A percentile compares a stretch with the other conserved stretches of the same genome.
Evolutionary conservation across 1,140 invertebrate species (phyloP).

Genomic region (Pseudomyrmex concolor): DNA sequence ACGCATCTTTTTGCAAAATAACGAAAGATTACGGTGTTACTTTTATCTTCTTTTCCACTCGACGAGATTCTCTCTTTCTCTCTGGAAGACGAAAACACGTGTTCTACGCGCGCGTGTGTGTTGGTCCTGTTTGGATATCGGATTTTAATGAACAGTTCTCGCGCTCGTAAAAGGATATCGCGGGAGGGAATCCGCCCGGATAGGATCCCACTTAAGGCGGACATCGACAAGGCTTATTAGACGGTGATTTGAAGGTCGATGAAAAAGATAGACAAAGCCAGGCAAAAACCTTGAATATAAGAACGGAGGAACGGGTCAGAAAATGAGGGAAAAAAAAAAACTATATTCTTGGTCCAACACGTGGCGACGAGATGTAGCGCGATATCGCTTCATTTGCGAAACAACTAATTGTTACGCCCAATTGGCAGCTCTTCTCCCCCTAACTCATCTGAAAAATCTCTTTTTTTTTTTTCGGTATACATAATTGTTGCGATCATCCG

Average conservation of each 20-base stretch:
- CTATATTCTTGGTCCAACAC: not conserved
- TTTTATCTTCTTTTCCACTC: not conserved
- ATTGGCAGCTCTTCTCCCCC: not conserved
- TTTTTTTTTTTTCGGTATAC: not conserved
- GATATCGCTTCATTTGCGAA: constrained; percentile 7
- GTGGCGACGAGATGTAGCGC: not conserved
- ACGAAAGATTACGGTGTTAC: constrained; percentile 21
- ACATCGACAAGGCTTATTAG: constrained; percentile 5
- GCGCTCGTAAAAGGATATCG: not conserved
- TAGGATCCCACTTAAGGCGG: not conserved
- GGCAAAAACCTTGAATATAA: constrained; percentile 2
- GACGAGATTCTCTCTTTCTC: not conserved
- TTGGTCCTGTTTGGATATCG: constrained; percentile 6
- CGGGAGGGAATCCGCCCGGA: not conserved
- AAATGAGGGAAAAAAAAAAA: not conserved
- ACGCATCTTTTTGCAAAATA: constrained; percentile 37
- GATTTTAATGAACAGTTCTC: constrained; percentile 16
- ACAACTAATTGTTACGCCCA: constrained; percentile 33
- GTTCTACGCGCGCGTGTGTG: not conserved
- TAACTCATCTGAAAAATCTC: too few species aligned
- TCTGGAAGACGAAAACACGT: constrained; percentile 16
- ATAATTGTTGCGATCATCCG: not conserved
- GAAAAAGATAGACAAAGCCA: not conserved
- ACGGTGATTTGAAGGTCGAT: not conserved
- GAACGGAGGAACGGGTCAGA: not conserved